Percentiles rank a stretch among this genome's conserved stretches.
Evolutionary conservation across 2,888 invertebrate genomes (phyloP).

Genomic region (Quadroppia sp.): DNA sequence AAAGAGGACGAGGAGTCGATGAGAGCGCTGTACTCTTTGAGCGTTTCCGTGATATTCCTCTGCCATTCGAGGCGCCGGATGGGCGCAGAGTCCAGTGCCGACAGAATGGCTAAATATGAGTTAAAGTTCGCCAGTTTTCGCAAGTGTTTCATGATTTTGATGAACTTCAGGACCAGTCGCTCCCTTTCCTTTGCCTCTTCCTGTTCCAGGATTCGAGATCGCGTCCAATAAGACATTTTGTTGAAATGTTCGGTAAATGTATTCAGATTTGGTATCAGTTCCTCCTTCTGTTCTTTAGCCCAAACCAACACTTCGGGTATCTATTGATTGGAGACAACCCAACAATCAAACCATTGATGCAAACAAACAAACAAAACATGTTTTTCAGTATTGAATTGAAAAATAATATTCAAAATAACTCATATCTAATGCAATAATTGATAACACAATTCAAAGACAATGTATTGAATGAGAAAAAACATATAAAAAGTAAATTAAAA

Average conservation of each 20-base stretch:
- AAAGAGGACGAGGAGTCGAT: slow-evolving; percentile 98
- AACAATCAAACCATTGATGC: neutral
- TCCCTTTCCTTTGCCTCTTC: slow-evolving; percentile 92
- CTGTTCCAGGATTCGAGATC: slow-evolving; percentile 85
- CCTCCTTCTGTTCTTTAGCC: slow-evolving; percentile 96
- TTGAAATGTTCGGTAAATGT: slow-evolving; percentile 98
- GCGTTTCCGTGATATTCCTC: slow-evolving; percentile 74
- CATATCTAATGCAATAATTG: neutral
- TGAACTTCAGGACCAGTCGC: slow-evolving; percentile 86
- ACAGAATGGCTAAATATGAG: slow-evolving; percentile 91
- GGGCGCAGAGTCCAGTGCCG: slow-evolving; percentile 94
- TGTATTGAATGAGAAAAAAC: too few species aligned
- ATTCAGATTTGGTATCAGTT: slow-evolving; percentile 91
- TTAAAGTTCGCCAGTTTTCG: slow-evolving; percentile 98
- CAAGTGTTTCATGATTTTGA: slow-evolving; percentile 97
- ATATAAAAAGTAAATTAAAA: too few species aligned
- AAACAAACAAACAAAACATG: slow-evolving; percentile 5
- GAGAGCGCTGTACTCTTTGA: slow-evolving; percentile 89
- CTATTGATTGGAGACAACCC: slow-evolving; percentile 48
- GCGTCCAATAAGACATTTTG: slow-evolving; percentile 98
- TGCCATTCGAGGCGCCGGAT: slow-evolving; percentile 88
- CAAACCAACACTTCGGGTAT: slow-evolving; percentile 94
- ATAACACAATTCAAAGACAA: too few species aligned
- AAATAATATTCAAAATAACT: neutral
- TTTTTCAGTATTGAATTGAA: neutral